phyloP scores from a whole-genome alignment of 2,888 invertebrate species.

The Osedax fenrisi region DNA sequence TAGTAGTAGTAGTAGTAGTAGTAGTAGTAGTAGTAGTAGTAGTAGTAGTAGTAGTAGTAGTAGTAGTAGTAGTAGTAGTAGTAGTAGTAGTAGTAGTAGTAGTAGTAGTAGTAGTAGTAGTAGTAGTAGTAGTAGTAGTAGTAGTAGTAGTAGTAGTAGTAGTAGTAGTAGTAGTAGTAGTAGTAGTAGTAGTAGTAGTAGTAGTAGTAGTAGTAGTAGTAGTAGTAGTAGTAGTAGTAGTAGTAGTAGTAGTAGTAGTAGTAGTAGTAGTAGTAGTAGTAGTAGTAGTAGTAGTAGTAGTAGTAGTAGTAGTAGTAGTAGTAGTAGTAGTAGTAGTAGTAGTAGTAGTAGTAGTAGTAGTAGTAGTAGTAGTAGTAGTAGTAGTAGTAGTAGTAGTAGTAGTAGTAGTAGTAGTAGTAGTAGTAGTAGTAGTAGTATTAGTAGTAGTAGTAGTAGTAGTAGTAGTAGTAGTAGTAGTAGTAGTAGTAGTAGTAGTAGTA shows the following conservation, averaged over 20 bases:
- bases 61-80: too few relatives aligned
- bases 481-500: conserved; percentile 3
- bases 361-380: conserved; percentile 3
- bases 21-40: too few relatives aligned
- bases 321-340: too few relatives aligned
- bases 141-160: background rate
- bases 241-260: background rate
- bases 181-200: background rate
- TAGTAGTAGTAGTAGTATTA: too few relatives aligned
- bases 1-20: too few relatives aligned
- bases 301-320: conserved; percentile 3
- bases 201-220: background rate
- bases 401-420: conserved; percentile 3
- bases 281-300: background rate
- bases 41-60: too few relatives aligned
- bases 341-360: background rate
- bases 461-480: conserved; percentile 3
- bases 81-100: too few relatives aligned
- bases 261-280: background rate
- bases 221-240: background rate
- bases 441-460: background rate
- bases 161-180: background rate
- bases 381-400: conserved; percentile 3
- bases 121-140: background rate
- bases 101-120: too few relatives aligned